Conservation (phyloP, 2,113 vertebrate species). For the Porphyrio hochstetteri region DNA sequence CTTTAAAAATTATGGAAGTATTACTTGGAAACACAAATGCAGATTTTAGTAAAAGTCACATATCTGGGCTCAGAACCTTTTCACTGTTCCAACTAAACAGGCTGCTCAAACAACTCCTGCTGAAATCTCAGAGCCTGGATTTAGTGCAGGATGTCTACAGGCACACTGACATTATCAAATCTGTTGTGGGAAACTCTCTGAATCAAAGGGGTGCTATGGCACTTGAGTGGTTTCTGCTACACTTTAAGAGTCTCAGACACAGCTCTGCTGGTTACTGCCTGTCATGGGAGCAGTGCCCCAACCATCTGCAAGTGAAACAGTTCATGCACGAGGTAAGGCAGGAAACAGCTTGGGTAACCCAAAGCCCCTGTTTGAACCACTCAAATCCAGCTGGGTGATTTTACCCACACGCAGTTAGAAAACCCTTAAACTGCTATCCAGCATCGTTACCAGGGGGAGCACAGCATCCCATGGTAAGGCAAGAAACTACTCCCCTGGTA, state of each 20-base stretch:
- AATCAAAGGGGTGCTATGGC: background rate
- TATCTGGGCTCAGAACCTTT: background rate
- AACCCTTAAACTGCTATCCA: background rate
- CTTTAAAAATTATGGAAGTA: background rate
- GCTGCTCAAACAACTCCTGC: background rate
- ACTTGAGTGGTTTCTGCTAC: background rate
- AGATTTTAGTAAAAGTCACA: background rate
- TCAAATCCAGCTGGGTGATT: background rate
- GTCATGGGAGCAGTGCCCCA: background rate
- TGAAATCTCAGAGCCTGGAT: background rate
- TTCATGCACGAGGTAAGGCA: background rate
- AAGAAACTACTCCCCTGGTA: background rate
- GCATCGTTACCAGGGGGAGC: background rate
- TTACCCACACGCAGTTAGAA: background rate
- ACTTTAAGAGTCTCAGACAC: background rate
- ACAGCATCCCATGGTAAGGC: background rate
- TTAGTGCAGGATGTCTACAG: background rate
- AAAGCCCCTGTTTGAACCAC: background rate
- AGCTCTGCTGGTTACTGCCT: background rate
- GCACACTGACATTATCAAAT: background rate
- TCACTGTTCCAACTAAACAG: background rate
- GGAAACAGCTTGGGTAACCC: background rate
- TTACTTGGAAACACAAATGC: background rate
- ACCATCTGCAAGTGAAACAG: background rate
- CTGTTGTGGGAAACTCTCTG: background rate